A percentile compares a stretch with the other conserved stretches of the same genome.
Conservation (phyloP, 2,888 invertebrate genomes). For the Chromoteleia sp. region DNA sequence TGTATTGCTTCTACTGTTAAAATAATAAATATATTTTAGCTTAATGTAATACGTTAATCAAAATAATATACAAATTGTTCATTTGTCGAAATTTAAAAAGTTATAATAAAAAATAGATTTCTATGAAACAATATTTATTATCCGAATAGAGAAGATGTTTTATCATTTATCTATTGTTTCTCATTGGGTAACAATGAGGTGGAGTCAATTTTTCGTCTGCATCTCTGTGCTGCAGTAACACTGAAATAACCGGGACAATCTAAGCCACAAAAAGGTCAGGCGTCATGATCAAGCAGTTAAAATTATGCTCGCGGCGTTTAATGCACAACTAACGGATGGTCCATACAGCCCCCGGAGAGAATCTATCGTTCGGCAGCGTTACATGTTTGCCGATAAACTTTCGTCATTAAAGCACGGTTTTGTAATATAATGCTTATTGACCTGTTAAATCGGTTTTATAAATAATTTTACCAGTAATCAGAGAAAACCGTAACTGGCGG, state of each 20-base stretch:
- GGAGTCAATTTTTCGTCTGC: not conserved
- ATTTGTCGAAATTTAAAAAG: too few relatives aligned
- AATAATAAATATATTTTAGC: too few relatives aligned
- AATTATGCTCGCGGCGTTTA: constrained; percentile 73
- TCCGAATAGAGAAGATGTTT: too few relatives aligned
- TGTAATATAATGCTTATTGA: constrained; percentile 32
- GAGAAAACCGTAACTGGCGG: too few relatives aligned
- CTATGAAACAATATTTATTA: too few relatives aligned
- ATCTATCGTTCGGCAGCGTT: constrained; percentile 46
- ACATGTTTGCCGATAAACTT: constrained; percentile 60
- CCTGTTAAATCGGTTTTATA: constrained; percentile 26
- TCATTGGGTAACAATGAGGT: not conserved
- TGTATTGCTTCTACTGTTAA: too few relatives aligned
- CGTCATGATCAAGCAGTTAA: constrained; percentile 70
- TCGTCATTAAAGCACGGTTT: constrained; percentile 39
- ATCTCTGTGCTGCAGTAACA: constrained; percentile 14
- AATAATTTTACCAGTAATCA: constrained; percentile 6
- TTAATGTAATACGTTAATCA: too few relatives aligned
- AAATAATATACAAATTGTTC: too few relatives aligned
- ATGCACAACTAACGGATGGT: constrained; percentile 70
- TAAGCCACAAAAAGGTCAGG: constrained; percentile 67
- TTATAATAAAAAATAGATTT: too few relatives aligned
- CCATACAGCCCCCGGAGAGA: constrained; percentile 57
- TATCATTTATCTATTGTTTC: too few relatives aligned
- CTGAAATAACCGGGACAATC: constrained; percentile 72